These are phyloP conservation scores for Drosophila pallidifrons DNA, from an alignment of 1,140 invertebrate species.

Conservation along the genomic window DNA sequence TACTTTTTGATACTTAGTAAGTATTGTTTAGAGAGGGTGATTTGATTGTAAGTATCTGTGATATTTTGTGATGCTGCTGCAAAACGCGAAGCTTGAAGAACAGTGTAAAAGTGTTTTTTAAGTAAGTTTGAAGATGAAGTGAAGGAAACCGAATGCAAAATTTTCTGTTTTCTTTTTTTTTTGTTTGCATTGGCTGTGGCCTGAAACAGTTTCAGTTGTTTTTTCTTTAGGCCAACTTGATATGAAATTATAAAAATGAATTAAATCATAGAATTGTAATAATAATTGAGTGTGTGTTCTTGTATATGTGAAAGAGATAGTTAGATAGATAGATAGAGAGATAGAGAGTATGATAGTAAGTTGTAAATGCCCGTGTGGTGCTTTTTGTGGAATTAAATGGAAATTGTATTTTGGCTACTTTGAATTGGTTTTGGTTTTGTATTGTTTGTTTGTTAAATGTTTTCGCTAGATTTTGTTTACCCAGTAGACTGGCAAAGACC, in stretches of 20 bases:
- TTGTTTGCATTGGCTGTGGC: slow-evolving; percentile 24
- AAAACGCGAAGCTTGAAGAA: slow-evolving; percentile 72
- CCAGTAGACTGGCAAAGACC: slow-evolving; percentile 97
- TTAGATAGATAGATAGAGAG: background rate
- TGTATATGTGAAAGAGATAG: slow-evolving; percentile 25
- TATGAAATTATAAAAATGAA: slow-evolving; percentile 5
- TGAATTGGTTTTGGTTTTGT: slow-evolving; percentile 45
- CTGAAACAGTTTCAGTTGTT: slow-evolving; percentile 3
- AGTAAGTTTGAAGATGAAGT: slow-evolving; percentile 6
- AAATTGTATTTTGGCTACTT: slow-evolving; percentile 62
- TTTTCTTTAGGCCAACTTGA: slow-evolving; percentile 17
- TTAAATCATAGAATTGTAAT: slow-evolving; percentile 19
- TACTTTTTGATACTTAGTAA: slow-evolving; percentile 12
- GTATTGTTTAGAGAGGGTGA: slow-evolving; percentile 9
- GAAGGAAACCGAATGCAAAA: slow-evolving; percentile 23
- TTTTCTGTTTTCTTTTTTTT: slow-evolving; percentile 18
- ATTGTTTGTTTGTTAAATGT: slow-evolving; percentile 45
- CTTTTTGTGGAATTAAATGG: slow-evolving; percentile 38
- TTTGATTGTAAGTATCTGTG: background rate
- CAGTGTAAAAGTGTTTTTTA: slow-evolving; percentile 51
- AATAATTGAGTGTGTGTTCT: slow-evolving; percentile 14
- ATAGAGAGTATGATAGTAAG: slow-evolving; percentile 31
- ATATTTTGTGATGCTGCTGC: slow-evolving; percentile 45
- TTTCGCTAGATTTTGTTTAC: slow-evolving; percentile 87
- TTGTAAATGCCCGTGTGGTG: slow-evolving; percentile 35